Conservation (phyloP, 1,140 invertebrate genomes). For the Heliconius himera region DNA sequence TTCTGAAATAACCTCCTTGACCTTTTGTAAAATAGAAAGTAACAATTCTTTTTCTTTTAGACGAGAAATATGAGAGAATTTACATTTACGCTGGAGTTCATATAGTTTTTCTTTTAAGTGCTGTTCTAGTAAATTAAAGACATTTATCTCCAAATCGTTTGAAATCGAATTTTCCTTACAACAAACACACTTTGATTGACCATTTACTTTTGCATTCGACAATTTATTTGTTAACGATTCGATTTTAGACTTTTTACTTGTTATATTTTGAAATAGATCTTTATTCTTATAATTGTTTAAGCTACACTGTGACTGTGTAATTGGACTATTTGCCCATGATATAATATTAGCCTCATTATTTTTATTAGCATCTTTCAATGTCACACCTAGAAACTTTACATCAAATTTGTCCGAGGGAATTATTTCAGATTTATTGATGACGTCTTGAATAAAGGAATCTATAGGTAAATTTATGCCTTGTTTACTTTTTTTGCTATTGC, state of each 20-base stretch:
- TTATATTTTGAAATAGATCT: neutral
- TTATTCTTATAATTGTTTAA: neutral
- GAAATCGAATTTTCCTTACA: slow-evolving; percentile 52
- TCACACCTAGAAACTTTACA: slow-evolving; percentile 68
- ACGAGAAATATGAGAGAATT: slow-evolving; percentile 29
- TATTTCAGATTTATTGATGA: slow-evolving; percentile 43
- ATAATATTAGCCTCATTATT: slow-evolving; percentile 10
- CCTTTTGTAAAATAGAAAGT: slow-evolving; percentile 52
- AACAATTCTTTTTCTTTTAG: slow-evolving; percentile 61
- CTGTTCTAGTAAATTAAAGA: slow-evolving; percentile 67
- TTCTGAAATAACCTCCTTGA: slow-evolving; percentile 65
- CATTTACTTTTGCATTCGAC: slow-evolving; percentile 27
- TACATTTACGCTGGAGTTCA: slow-evolving; percentile 52
- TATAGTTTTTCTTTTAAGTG: slow-evolving; percentile 62
- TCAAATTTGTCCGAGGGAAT: slow-evolving; percentile 43
- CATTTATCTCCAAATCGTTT: slow-evolving; percentile 67
- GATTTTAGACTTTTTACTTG: neutral
- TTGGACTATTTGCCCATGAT: neutral
- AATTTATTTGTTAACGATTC: neutral
- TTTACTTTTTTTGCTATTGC: slow-evolving; percentile 16
- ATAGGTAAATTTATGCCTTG: slow-evolving; percentile 17
- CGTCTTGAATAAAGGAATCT: slow-evolving; percentile 37
- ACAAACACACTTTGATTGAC: slow-evolving; percentile 54
- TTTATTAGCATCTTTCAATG: slow-evolving; percentile 26
- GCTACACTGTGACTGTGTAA: neutral